Base-by-base conservation (phyloP, 2,113 vertebrate genomes). In the Forbesichthys agassizii region DNA sequence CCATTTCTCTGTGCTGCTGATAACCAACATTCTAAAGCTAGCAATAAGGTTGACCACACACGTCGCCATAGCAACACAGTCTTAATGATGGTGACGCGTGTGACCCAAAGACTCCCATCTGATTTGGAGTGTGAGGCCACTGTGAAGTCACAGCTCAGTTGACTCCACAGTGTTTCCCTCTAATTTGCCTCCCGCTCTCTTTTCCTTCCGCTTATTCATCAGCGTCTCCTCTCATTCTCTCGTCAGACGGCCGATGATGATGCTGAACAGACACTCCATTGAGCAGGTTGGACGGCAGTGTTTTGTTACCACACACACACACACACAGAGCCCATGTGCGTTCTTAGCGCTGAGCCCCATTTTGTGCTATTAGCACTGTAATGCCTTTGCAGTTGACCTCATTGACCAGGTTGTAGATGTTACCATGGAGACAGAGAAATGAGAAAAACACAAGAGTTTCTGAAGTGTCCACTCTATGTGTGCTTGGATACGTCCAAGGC, bases 1-100 rank as follows among this genome's bases (percentile, higher is more conserved):
- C 68, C 47, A 64, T 56, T 66, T 78, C 74, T 62, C 72, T 82
- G 74, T 33, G 51, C 78, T 86, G 72, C 85, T 86, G 84, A 74
- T 62, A 84, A 84, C 81, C 84, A 78, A 85, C 36, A 42, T 42
- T 87, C 36, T 42, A 65, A 79, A 53, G 74, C 67, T 53, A 75
- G 73, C 8, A 55, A 86, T 75, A 80, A 80, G 82, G 70, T 75
- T 67, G 64, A 82, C 85, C 81, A 85, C 74, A 70, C 67, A 56
- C 71, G 77, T 89, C 54, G 59, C 84, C 85, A 91, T 92, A 75
- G 86, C 88, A 92, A 89, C 88, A 60, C 78, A 74, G 77, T 84
- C 80, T 79, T 89, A 90, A 91, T 86, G 84, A 86, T 82, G 79
- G 82, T 83, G 87, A 89, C 87, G 86, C 86, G 88, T 84, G 60